Conservation (phyloP, 2,113 vertebrate species). For the Illadopsis cleaveri region DNA sequence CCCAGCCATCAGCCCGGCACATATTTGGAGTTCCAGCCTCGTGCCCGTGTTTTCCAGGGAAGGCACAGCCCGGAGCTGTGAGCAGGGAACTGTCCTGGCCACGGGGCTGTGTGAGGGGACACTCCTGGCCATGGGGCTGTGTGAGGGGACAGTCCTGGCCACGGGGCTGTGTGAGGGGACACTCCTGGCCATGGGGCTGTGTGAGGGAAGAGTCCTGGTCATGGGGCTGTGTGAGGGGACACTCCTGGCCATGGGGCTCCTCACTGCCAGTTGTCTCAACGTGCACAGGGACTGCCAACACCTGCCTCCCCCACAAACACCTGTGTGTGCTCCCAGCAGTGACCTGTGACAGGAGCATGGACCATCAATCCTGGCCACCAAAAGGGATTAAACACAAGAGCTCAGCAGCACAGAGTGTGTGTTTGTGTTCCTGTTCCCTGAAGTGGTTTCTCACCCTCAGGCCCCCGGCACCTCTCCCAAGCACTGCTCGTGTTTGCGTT, state of each 20-base stretch:
- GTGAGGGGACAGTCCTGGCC: not conserved
- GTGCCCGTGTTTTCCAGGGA: not conserved
- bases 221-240: too few relatives aligned
- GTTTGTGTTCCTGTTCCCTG: not conserved
- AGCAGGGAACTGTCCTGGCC: too few relatives aligned
- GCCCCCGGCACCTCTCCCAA: not conserved
- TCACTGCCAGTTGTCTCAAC: not conserved
- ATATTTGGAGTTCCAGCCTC: not conserved
- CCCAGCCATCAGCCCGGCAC: not conserved
- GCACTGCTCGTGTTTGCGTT: accelerated
- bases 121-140: too few relatives aligned
- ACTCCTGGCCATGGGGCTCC: too few relatives aligned
- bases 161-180: not conserved
- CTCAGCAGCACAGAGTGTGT: accelerated
- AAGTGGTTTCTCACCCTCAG: not conserved
- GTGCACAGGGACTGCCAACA: not conserved
- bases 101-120: not conserved
- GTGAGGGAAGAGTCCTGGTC: too few relatives aligned
- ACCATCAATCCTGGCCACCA: accelerated
- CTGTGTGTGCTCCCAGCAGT: not conserved
- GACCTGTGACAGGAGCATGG: accelerated
- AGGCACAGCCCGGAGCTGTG: not conserved
- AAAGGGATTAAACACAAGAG: not conserved
- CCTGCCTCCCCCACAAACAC: not conserved
- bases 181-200: too few relatives aligned